Percentiles rank a stretch among this genome's conserved stretches.
phyloP scores from a whole-genome alignment of 2,113 vertebrate species.

The Chamaea fasciata region DNA sequence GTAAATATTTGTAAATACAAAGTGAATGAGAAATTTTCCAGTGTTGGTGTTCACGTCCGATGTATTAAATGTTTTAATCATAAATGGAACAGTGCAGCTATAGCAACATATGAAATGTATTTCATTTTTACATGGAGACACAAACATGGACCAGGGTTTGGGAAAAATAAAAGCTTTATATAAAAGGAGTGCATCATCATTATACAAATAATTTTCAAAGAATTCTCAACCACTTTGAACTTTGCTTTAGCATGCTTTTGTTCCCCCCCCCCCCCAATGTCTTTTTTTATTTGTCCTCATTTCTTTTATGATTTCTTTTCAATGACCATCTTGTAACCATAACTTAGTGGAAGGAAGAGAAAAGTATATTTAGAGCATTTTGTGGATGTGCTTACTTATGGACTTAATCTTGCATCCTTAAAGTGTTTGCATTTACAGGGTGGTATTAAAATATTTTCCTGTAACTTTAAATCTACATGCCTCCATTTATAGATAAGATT shows the following conservation, averaged over 20 bases:
- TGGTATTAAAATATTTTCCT: slow-evolving; percentile 48
- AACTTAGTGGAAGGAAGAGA: slow-evolving; percentile 54
- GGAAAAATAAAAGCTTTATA: slow-evolving; percentile 52
- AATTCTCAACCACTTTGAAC: slow-evolving; percentile 20
- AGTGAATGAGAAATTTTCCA: neutral
- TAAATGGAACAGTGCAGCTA: slow-evolving; percentile 40
- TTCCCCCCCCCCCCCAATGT: neutral
- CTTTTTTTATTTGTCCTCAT: neutral
- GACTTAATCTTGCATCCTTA: slow-evolving; percentile 36
- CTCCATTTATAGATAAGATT: slow-evolving; percentile 68
- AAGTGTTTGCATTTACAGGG: slow-evolving; percentile 63
- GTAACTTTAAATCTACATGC: slow-evolving; percentile 70
- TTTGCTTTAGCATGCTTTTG: neutral
- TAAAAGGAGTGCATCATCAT: slow-evolving; percentile 31
- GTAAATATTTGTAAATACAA: slow-evolving; percentile 44
- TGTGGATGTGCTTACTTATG: slow-evolving; percentile 63
- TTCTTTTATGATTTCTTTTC: neutral
- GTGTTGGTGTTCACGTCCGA: neutral
- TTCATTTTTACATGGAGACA: neutral
- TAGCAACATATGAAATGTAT: neutral
- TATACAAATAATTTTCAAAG: slow-evolving; percentile 33
- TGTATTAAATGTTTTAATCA: slow-evolving; percentile 31
- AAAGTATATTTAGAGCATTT: slow-evolving; percentile 50
- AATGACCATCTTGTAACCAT: slow-evolving; percentile 11
- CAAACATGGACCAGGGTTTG: slow-evolving; percentile 29